Conservation (phyloP, 2,888 invertebrate species). For the Merodon equestris region DNA sequence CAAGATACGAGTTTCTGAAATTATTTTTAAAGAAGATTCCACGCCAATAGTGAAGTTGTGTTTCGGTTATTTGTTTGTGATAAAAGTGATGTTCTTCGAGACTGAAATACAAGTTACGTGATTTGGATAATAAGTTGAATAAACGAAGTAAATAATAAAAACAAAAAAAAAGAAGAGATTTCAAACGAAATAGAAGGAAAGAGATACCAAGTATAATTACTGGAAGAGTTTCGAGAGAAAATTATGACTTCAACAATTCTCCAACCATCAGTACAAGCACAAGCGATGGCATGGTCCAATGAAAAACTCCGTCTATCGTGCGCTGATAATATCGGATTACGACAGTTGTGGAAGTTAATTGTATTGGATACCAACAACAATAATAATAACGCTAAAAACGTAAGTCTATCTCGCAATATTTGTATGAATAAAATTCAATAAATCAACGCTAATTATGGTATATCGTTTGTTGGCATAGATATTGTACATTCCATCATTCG, state of each 20-base stretch:
- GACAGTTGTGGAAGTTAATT: slow-evolving; percentile 78
- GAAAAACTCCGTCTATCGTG: slow-evolving; percentile 78
- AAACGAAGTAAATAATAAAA: neutral
- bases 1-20: slow-evolving; percentile 27
- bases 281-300: slow-evolving; percentile 78
- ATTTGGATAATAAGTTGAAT: slow-evolving; percentile 14
- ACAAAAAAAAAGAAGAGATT: slow-evolving; percentile 24
- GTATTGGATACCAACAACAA: slow-evolving; percentile 74
- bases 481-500: neutral
- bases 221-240: slow-evolving; percentile 69
- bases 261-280: slow-evolving; percentile 72
- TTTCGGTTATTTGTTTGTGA: too few relatives aligned
- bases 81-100: slow-evolving; percentile 23
- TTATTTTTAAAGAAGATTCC: neutral
- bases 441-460: slow-evolving; percentile 18
- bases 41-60: slow-evolving; percentile 2
- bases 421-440: neutral
- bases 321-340: slow-evolving; percentile 78
- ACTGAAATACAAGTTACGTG: slow-evolving; percentile 17
- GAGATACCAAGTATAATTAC: slow-evolving; percentile 25
- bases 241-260: slow-evolving; percentile 79
- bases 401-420: slow-evolving; percentile 23
- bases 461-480: too few relatives aligned
- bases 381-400: slow-evolving; percentile 50
- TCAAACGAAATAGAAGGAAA: slow-evolving; percentile 8